Conservation (phyloP, 2,888 invertebrate species). For the Flexamia atlantica region DNA sequence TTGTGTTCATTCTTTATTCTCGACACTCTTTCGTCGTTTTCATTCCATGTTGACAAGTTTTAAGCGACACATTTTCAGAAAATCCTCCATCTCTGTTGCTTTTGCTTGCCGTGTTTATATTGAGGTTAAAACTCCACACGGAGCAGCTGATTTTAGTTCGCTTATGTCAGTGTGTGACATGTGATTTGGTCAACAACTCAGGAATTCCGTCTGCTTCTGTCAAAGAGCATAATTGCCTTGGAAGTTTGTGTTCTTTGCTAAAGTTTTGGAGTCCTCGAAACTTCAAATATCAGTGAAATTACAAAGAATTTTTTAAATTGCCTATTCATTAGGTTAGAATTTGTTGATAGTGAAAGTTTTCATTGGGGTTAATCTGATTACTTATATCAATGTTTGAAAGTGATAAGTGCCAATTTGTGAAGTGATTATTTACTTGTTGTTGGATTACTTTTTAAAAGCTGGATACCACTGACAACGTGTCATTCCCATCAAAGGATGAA, state of each 20-base stretch:
- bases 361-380: background rate
- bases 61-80: background rate
- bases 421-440: slow-evolving; percentile 45
- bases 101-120: background rate
- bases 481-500: slow-evolving; percentile 58
- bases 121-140: slow-evolving; percentile 42
- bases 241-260: slow-evolving; percentile 1
- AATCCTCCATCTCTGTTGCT: background rate
- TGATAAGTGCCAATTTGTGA: slow-evolving; percentile 50
- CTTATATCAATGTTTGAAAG: slow-evolving; percentile 7
- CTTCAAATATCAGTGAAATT: background rate
- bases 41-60: background rate
- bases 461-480: slow-evolving; percentile 61
- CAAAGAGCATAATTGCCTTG: background rate
- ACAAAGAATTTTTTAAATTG: background rate
- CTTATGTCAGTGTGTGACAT: slow-evolving; percentile 49
- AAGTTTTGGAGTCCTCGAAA: background rate
- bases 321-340: background rate
- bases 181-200: slow-evolving; percentile 35
- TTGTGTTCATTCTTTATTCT: slow-evolving; percentile 2
- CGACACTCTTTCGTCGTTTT: background rate
- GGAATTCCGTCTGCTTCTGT: background rate
- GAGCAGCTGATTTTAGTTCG: slow-evolving; percentile 58
- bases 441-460: slow-evolving; percentile 61
- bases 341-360: background rate